Conservation (phyloP, 2,113 vertebrate genomes). For the Heterotilapia buettikoferi region DNA sequence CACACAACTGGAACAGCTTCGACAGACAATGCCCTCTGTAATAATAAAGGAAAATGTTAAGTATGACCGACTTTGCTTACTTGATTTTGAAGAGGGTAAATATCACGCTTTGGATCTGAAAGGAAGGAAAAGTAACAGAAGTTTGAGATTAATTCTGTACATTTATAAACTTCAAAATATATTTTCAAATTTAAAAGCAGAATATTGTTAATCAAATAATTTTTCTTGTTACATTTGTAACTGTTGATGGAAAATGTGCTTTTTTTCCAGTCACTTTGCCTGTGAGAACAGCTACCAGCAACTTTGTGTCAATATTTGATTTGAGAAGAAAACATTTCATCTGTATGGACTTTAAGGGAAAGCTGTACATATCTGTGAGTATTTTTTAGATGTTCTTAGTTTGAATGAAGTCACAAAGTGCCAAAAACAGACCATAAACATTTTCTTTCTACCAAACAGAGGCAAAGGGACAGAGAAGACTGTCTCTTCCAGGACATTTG, state of each 20-base stretch:
- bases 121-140: neutral
- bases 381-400: neutral
- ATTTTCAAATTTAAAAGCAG: neutral
- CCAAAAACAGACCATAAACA: neutral
- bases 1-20: neutral
- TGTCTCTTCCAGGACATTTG: constrained; percentile 33
- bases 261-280: constrained; percentile 51
- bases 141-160: neutral
- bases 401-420: neutral
- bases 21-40: neutral
- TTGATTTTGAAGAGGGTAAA: neutral
- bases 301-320: constrained; percentile 77
- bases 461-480: neutral
- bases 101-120: neutral
- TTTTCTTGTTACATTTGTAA: neutral
- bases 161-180: neutral
- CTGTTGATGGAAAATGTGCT: neutral
- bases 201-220: fast-evolving
- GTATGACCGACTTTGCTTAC: neutral
- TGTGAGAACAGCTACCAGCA: constrained; percentile 65
- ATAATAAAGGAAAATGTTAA: neutral
- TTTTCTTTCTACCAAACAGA: constrained; percentile 5
- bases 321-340: constrained; percentile 76
- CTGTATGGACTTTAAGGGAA: constrained; percentile 76
- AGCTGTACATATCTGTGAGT: constrained; percentile 83